A percentile compares a stretch with the other conserved stretches of the same genome.
These are phyloP conservation scores for Tribolium castaneum DNA, from an alignment of 1,140 invertebrate species.

Conservation along the genomic window DNA sequence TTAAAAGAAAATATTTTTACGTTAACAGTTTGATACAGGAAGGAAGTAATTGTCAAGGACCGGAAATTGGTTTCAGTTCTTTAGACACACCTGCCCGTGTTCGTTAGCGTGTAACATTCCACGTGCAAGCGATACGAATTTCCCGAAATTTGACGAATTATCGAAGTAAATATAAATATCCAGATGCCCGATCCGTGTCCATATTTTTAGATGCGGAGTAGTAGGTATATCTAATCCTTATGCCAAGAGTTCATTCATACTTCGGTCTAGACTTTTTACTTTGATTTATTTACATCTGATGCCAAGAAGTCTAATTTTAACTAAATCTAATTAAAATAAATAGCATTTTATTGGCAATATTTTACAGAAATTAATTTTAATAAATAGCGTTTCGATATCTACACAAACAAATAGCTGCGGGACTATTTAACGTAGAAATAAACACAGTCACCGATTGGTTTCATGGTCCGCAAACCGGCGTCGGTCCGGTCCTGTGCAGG, in stretches of 20 bases:
- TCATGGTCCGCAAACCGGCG: neutral
- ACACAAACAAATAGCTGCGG: constrained; percentile 25
- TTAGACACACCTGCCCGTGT: constrained; percentile 7
- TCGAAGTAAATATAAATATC: neutral
- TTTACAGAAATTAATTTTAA: constrained; percentile 28
- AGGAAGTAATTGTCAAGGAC: constrained; percentile 34
- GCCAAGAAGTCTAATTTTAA: constrained; percentile 44
- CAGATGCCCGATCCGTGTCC: constrained; percentile 14
- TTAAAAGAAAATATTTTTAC: constrained; percentile 30
- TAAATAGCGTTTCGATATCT: constrained; percentile 32
- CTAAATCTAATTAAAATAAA: constrained; percentile 48
- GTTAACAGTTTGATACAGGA: constrained; percentile 32
- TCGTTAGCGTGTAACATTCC: constrained; percentile 26
- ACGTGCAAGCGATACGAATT: constrained; percentile 2
- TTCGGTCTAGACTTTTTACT: constrained; percentile 44
- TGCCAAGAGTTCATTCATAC: constrained; percentile 49
- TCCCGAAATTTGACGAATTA: constrained; percentile 6
- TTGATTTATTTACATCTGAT: constrained; percentile 46
- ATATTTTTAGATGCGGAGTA: constrained; percentile 43
- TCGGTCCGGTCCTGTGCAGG: neutral
- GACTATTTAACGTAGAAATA: neutral
- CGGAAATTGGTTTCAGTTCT: constrained; percentile 37
- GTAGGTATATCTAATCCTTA: constrained; percentile 37
- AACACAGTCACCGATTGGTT: neutral
- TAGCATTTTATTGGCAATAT: constrained; percentile 42